Conservation (phyloP, 1,140 invertebrate species). For the Cydia strobilella region DNA sequence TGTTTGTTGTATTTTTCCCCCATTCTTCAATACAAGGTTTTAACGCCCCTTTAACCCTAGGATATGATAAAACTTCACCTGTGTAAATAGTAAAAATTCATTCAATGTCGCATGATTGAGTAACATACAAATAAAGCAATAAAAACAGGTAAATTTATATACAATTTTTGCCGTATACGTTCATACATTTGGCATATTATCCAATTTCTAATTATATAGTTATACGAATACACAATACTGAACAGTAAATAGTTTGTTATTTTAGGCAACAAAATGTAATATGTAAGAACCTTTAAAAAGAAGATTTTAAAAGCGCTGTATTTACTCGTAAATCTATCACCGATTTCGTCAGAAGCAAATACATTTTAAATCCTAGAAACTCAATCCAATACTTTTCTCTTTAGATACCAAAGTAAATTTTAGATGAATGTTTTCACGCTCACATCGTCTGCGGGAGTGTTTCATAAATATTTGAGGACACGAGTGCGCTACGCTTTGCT, state of each 20-base stretch:
- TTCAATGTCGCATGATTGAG: too few species aligned
- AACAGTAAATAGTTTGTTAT: not conserved
- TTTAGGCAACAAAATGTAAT: not conserved
- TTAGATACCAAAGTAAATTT: conserved; percentile 26
- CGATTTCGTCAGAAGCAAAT: conserved; percentile 4
- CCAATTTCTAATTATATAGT: too few species aligned
- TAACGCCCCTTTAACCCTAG: too few species aligned
- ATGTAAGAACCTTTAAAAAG: not conserved
- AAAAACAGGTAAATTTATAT: too few species aligned
- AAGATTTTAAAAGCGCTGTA: not conserved
- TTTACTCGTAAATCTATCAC: conserved; percentile 15
- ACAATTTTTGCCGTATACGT: too few species aligned
- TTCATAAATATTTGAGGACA: conserved; percentile 47
- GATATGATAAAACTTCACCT: too few species aligned
- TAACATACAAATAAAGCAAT: too few species aligned
- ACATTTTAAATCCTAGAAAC: conserved; percentile 17
- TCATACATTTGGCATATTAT: too few species aligned
- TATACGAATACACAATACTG: too few species aligned
- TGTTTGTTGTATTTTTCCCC: too few species aligned
- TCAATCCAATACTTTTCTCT: conserved; percentile 19
- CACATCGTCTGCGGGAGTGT: conserved; percentile 34
- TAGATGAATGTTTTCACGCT: conserved; percentile 31
- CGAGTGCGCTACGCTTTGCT: conserved; percentile 33
- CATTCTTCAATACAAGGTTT: too few species aligned
- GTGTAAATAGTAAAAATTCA: too few species aligned